Conservation (phyloP, 2,113 vertebrate genomes). For the Lepisosteus oculatus region DNA sequence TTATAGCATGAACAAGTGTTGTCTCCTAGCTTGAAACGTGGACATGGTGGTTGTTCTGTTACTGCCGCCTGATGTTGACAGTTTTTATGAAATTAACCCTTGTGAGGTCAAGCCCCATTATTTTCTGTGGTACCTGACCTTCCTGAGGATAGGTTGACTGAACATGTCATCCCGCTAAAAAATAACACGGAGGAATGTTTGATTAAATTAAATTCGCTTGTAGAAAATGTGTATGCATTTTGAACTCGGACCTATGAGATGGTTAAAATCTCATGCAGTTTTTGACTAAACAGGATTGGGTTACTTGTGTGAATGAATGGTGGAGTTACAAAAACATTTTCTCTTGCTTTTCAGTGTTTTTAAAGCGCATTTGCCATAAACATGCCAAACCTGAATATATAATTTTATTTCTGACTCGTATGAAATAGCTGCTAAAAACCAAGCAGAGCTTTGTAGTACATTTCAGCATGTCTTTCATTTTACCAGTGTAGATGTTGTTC, state of each 20-base stretch:
- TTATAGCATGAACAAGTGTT: slow-evolving; percentile 35
- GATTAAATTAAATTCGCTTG: slow-evolving; percentile 27
- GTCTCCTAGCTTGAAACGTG: slow-evolving; percentile 39
- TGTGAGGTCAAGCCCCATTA: not conserved
- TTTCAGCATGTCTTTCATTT: no score
- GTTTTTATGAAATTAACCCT: slow-evolving; percentile 38
- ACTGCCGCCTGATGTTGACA: slow-evolving; percentile 29
- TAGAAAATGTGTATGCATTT: slow-evolving; percentile 37
- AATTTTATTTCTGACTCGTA: no score
- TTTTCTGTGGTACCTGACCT: not conserved
- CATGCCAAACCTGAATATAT: no score
- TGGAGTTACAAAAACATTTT: no score
- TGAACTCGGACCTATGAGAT: slow-evolving; percentile 41
- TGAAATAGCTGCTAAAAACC: no score
- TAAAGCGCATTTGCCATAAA: slow-evolving; percentile 4
- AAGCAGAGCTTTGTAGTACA: no score
- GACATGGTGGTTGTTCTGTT: slow-evolving; percentile 41
- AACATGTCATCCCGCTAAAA: slow-evolving; percentile 34
- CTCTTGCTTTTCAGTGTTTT: no score
- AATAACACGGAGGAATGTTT: slow-evolving; percentile 32
- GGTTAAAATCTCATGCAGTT: not conserved
- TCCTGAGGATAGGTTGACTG: slow-evolving; percentile 30
- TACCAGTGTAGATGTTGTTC: no score
- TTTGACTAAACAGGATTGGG: not conserved
- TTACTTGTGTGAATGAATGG: no score